Evolutionary conservation across 2,888 invertebrate genomes (phyloP).

Genomic region (Limnephilus marmoratus): DNA sequence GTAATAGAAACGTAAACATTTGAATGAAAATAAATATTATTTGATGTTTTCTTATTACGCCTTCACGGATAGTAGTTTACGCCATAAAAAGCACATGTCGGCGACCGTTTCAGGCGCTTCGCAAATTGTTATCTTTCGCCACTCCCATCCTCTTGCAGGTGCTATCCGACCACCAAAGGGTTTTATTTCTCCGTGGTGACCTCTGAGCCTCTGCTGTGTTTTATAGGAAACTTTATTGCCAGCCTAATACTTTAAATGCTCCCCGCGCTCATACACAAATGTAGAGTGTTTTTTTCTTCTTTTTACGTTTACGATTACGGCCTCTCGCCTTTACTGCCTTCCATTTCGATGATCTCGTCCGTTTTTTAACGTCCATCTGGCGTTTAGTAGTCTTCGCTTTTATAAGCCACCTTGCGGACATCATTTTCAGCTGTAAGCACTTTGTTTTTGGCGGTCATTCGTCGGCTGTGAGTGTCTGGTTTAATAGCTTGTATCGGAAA

Average conservation of each 20-base stretch:
- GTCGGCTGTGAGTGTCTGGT: conserved; percentile 14
- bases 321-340: conserved; percentile 57
- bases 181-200: conserved; percentile 15
- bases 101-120: not conserved
- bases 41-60: not conserved
- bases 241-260: conserved; percentile 55
- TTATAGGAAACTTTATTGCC: conserved; percentile 57
- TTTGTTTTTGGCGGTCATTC: conserved; percentile 22
- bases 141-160: conserved; percentile 38
- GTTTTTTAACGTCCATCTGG: conserved; percentile 51
- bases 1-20: not conserved
- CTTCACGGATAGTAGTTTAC: not conserved
- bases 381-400: conserved; percentile 11
- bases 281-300: conserved; percentile 55
- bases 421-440: conserved; percentile 17
- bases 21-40: not conserved
- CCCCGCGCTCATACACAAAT: conserved; percentile 48
- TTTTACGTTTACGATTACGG: conserved; percentile 59
- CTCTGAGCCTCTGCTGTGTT: conserved; percentile 28
- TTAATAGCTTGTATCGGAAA: not conserved
- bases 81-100: not conserved
- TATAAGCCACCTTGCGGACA: not conserved
- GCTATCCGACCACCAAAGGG: not conserved
- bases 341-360: conserved; percentile 59
- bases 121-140: conserved; percentile 28